Evolutionary conservation across 2,888 invertebrate genomes (phyloP), one percentile per base, ranked within the genome.

Genomic region (Acanthococcus lagerstroemiae): DNA sequence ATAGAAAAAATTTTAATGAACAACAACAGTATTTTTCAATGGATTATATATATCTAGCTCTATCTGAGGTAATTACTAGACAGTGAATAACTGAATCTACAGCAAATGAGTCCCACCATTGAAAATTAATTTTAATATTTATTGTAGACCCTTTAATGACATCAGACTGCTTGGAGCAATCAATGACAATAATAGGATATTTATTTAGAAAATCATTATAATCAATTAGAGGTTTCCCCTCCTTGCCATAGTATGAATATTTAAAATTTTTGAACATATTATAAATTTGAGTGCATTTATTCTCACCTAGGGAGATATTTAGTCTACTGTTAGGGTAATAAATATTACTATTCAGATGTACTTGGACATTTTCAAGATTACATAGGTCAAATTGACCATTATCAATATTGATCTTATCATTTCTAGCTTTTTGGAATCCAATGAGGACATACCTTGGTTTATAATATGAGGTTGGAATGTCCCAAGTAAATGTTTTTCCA

Each of bases 341-440:
- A 22, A 37, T 30, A 22, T 50, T 27, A 17, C 50, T 61, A 48
- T 61, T 50, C 2, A 57, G 46, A 24, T 58, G 26, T 12, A 58
- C 22, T 58, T 58, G 58, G 50, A 61, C n/a, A 52, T 61, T 61
- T 52, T 61, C 61, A 52, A 61, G 52, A 52, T 61, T 61, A 30
- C 52, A 61, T 21, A 61, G n/a, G 46, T 61, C 61, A 61, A 52
- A 61, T 9, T 12, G 52, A 50, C 46, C 58, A 58, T 58, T 58
- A 26, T 61, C 61, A 26, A 21, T 12, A 19, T 17, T 52, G 27
- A 61, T 61, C 25, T 61, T 61, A 21, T 61, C 52, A 30, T 26
- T 27, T 61, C 30, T 61, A 52, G n/a, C 30, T 21, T 19, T 61
- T 24, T 61, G 61, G 30, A 52, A 61, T 12, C 30, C 60, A 25